phyloP scores from a whole-genome alignment of 1,140 invertebrate genomes.

The Sitophilus oryzae region DNA sequence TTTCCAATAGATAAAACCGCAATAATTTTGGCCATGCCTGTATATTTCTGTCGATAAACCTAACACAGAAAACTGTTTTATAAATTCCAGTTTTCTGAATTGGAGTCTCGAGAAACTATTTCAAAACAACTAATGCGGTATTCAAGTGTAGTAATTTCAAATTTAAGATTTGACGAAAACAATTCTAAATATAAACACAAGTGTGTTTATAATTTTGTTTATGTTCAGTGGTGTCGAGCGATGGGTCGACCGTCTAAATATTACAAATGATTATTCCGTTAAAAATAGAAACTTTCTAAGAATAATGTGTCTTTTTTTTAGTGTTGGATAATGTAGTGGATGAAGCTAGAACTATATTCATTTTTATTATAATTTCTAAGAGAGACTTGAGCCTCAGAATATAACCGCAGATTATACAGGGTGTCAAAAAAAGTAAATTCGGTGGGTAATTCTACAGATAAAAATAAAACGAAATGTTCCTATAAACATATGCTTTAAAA shows the following conservation, averaged over 20 bases:
- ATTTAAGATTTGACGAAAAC: constrained; percentile 26
- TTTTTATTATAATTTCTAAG: too few relatives aligned
- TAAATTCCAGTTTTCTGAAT: background rate
- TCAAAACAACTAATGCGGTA: constrained; percentile 10
- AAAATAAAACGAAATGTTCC: too few relatives aligned
- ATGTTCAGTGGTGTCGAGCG: constrained; percentile 15
- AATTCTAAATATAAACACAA: constrained; percentile 27
- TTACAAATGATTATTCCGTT: background rate
- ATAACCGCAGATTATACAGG: too few relatives aligned
- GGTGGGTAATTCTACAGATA: too few relatives aligned
- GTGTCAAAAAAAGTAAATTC: too few relatives aligned
- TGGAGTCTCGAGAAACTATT: background rate
- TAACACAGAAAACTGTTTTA: too few relatives aligned
- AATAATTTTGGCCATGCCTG: too few relatives aligned
- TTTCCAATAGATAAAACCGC: too few relatives aligned
- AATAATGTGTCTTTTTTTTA: background rate
- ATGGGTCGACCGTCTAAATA: background rate
- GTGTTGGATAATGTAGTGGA: background rate
- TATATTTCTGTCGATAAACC: too few relatives aligned
- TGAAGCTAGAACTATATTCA: too few relatives aligned
- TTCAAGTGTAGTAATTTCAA: constrained; percentile 20
- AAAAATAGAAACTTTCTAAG: background rate
- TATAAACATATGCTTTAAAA: too few relatives aligned
- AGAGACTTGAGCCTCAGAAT: too few relatives aligned
- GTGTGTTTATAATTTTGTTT: constrained; percentile 26